phyloP scores from a whole-genome alignment of 1,140 invertebrate genomes.

The Zaprionus inermis region DNA sequence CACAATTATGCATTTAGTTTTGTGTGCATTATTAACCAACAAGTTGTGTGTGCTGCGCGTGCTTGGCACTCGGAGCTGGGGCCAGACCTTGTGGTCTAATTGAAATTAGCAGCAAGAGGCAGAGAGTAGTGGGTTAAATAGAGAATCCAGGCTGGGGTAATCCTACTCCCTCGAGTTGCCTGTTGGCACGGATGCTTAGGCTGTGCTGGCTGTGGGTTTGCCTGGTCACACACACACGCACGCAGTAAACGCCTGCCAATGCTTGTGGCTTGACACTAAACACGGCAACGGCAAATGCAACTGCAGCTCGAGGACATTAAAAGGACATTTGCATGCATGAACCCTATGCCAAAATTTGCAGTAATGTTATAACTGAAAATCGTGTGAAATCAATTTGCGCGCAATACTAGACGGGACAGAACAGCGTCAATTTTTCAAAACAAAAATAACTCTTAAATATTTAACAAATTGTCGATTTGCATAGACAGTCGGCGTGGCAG shows the following conservation, averaged over 20 bases:
- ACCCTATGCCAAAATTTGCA: background rate
- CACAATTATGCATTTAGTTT: constrained; percentile 81
- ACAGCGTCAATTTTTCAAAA: background rate
- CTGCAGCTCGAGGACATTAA: background rate
- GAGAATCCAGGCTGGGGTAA: background rate
- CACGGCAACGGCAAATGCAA: background rate
- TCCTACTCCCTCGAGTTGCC: background rate
- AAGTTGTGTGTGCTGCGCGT: constrained; percentile 56
- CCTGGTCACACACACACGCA: too few relatives aligned
- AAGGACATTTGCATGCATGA: constrained; percentile 7
- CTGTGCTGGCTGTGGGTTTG: background rate
- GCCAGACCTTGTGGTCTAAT: constrained; percentile 63
- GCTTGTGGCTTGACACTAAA: background rate
- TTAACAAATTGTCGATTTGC: background rate
- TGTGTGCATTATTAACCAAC: constrained; percentile 82
- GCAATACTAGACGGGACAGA: background rate
- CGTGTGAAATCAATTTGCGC: constrained; percentile 16
- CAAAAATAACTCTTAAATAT: too few relatives aligned
- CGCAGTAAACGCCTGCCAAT: background rate
- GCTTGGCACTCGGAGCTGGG: constrained; percentile 16
- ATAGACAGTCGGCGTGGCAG: too few relatives aligned
- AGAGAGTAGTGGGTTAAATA: background rate
- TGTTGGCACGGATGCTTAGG: background rate
- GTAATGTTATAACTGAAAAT: constrained; percentile 4
- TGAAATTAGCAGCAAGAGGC: constrained; percentile 69